These are phyloP conservation scores for Drosophila falleni DNA, from an alignment of 2,888 invertebrate genomes.

Conservation along the genomic window DNA sequence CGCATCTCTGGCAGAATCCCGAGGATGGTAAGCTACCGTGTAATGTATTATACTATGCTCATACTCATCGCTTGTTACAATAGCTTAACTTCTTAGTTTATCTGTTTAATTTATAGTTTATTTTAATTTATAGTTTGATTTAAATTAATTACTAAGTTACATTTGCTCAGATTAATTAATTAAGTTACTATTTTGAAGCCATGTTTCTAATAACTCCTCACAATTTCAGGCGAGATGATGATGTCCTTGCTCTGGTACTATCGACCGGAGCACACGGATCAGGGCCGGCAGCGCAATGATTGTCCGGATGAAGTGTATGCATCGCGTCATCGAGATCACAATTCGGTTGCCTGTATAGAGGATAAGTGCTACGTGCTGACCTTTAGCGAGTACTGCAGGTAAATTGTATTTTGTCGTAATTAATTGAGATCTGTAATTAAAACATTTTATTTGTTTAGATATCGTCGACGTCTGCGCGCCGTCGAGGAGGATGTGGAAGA, in stretches of 20 bases:
- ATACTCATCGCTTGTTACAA: background rate
- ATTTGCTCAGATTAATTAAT: too few relatives aligned
- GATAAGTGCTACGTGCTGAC: constrained; percentile 99
- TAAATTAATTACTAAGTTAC: too few relatives aligned
- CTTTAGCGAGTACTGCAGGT: constrained; percentile 99
- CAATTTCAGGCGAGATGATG: constrained; percentile 95
- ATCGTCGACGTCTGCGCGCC: constrained; percentile 92
- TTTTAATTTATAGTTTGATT: too few relatives aligned
- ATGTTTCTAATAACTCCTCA: background rate
- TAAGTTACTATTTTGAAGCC: too few relatives aligned
- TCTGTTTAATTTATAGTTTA: too few relatives aligned
- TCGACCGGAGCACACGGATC: constrained; percentile 98
- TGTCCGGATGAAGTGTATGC: constrained; percentile 97
- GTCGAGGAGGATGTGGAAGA: constrained; percentile 91
- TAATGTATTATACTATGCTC: constrained; percentile 11
- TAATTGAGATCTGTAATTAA: background rate
- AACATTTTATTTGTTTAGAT: constrained; percentile 87
- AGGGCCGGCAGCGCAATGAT: constrained; percentile 92
- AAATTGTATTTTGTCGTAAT: constrained; percentile 16
- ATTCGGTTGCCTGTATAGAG: constrained; percentile 98
- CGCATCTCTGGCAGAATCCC: constrained; percentile 97
- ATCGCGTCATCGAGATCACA: constrained; percentile 96
- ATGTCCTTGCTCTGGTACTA: constrained; percentile 99
- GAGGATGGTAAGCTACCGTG: constrained; percentile 90
- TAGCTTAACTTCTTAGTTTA: too few relatives aligned